Evolutionary conservation across 2,113 vertebrate species (phyloP), one percentile per base, ranked within the genome.

Genomic region (Gasterosteus nipponicus): DNA sequence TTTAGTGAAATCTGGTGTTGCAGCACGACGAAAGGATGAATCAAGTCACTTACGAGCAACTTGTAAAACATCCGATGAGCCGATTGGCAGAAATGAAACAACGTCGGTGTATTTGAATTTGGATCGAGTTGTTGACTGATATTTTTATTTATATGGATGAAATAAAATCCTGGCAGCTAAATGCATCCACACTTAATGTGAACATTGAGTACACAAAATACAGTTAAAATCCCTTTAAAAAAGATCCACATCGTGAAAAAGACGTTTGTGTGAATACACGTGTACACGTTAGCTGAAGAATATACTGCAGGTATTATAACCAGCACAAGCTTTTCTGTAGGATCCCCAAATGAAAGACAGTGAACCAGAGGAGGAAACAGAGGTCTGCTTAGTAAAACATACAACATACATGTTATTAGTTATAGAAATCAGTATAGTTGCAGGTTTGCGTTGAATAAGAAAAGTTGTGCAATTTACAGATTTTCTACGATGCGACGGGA

Each of bases 381-480:
- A 73, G 14, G 57, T 42, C 74, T 87, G 72, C 82, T 89, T 87
- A 88, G 64, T n/a, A 69, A 87, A 89, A 87, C 86, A 90, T 78
- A 85, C 80, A 85, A 77, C n/a, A n/a, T n/a, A 26, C 22, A 26
- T 26, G 22, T 26, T 26, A 80, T 81, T 89, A 82, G 89, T 89
- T 89, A 87, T 29, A 85, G 69, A 81, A 78, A 87, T 89, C 86
- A 87, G 77, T 51, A 14, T 65, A 85, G 86, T 83, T 84, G 64
- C 63, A 73, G 81, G 67, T 64, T 78, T 62, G 68, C 59, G 69
- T 65, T 49, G 41, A 67, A 63, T 12, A 80, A 64, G 35, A 67
- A 90, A 83, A 78, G 62, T 86, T 73, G 53, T 77, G 72, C 62
- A 89, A 90, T 88, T 90, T 77, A 82, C 69, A 87, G 86, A 89